phyloP scores from a whole-genome alignment of 92 coral and sea anemone species.

The Galaxea fascicularis region DNA sequence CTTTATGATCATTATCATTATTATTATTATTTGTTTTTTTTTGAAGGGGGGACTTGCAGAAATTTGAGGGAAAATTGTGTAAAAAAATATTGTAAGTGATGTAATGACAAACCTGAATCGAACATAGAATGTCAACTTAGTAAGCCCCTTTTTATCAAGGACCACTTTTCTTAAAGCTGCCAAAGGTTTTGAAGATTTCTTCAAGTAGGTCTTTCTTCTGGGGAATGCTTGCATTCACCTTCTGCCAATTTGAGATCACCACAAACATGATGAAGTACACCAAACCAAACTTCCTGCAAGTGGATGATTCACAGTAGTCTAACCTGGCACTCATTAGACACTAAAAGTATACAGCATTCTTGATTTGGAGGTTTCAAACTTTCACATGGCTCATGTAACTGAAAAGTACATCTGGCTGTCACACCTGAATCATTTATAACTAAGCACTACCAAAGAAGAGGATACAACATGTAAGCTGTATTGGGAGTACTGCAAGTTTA shows the following conservation, averaged over 20 bases:
- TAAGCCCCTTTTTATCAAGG: conserved; percentile 57
- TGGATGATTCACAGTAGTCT: neutral
- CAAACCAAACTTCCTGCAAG: conserved; percentile 56
- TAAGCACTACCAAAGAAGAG: too few species aligned
- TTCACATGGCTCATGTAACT: neutral
- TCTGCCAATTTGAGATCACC: conserved; percentile 66
- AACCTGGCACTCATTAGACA: neutral
- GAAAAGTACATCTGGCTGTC: too few species aligned
- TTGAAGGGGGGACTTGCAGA: neutral
- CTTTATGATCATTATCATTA: too few species aligned
- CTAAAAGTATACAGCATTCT: neutral
- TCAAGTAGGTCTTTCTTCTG: conserved; percentile 25
- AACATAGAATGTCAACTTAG: conserved; percentile 45
- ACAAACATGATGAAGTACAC: conserved; percentile 70
- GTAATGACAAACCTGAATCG: conserved; percentile 37
- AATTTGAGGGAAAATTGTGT: neutral
- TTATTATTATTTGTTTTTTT: too few species aligned
- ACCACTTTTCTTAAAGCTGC: conserved; percentile 55
- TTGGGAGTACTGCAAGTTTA: too few species aligned
- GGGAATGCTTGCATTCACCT: conserved; percentile 35
- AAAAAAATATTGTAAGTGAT: conserved; percentile 2
- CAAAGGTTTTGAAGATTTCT: conserved; percentile 54
- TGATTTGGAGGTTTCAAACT: neutral
- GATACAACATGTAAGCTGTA: too few species aligned
- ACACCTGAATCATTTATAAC: too few species aligned